phyloP scores from a whole-genome alignment of 2,888 invertebrate genomes.

The Spisula solida region DNA sequence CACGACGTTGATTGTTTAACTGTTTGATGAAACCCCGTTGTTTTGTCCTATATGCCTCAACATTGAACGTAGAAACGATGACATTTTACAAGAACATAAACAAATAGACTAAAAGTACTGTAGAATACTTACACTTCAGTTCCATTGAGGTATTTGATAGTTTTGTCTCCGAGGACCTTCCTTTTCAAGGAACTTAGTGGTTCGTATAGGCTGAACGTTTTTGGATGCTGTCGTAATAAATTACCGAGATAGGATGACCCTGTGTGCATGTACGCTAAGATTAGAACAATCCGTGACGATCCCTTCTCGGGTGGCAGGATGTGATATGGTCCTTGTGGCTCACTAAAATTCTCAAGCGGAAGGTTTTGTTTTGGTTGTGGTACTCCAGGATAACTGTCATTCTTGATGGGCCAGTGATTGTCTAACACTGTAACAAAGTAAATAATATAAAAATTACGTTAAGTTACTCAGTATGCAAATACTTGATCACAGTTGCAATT shows the following conservation, averaged over 20 bases:
- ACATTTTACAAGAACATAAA: no score
- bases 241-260: constrained; percentile 63
- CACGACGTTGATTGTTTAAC: no score
- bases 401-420: not conserved
- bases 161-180: not conserved
- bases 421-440: not conserved
- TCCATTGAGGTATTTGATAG: constrained; percentile 53
- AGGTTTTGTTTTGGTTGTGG: no score
- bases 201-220: constrained; percentile 62
- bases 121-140: constrained; percentile 39
- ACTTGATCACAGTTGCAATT: no score
- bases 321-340: not conserved
- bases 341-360: not conserved
- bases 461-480: no score
- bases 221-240: constrained; percentile 54
- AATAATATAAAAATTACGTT: no score
- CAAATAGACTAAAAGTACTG: no score
- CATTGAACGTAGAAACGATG: no score
- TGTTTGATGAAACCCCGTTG: no score
- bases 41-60: no score
- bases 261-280: constrained; percentile 70
- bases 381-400: not conserved
- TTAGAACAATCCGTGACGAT: constrained; percentile 35
- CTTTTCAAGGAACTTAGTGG: constrained; percentile 48
- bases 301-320: not conserved